These are phyloP conservation scores for Protodeltote pygarga DNA, from an alignment of 2,888 invertebrate species.

Conservation along the genomic window DNA sequence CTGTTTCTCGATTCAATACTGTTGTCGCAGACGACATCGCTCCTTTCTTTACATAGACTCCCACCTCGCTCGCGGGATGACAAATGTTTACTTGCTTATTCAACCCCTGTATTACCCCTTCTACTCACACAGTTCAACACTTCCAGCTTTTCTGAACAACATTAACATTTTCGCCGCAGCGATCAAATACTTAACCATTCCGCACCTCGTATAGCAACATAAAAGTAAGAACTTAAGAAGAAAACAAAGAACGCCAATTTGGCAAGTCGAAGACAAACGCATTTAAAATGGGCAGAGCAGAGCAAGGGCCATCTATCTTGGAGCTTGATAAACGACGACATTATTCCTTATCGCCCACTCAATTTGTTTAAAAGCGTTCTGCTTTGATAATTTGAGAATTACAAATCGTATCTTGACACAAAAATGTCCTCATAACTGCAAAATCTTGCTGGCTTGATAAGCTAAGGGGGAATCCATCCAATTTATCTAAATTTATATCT, in stretches of 20 bases:
- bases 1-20: constrained; percentile 45
- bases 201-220: constrained; percentile 55
- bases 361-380: constrained; percentile 87
- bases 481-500: constrained; percentile 73
- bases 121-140: constrained; percentile 56
- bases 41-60: constrained; percentile 58
- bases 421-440: constrained; percentile 81
- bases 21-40: constrained; percentile 41
- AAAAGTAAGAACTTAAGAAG: constrained; percentile 73
- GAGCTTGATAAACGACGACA: constrained; percentile 86
- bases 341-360: constrained; percentile 87
- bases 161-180: constrained; percentile 52
- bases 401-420: constrained; percentile 85
- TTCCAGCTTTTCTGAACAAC: constrained; percentile 51
- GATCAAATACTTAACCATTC: constrained; percentile 55
- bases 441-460: constrained; percentile 72
- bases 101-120: constrained; percentile 64
- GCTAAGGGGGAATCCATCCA: constrained; percentile 60
- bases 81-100: constrained; percentile 74
- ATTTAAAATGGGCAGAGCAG: constrained; percentile 87
- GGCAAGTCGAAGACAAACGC: constrained; percentile 86
- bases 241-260: constrained; percentile 84
- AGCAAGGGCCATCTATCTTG: constrained; percentile 84
- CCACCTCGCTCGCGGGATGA: constrained; percentile 65
- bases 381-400: constrained; percentile 87